Conservation (phyloP, 1,140 invertebrate species). For the Pogonomyrmex californicus region DNA sequence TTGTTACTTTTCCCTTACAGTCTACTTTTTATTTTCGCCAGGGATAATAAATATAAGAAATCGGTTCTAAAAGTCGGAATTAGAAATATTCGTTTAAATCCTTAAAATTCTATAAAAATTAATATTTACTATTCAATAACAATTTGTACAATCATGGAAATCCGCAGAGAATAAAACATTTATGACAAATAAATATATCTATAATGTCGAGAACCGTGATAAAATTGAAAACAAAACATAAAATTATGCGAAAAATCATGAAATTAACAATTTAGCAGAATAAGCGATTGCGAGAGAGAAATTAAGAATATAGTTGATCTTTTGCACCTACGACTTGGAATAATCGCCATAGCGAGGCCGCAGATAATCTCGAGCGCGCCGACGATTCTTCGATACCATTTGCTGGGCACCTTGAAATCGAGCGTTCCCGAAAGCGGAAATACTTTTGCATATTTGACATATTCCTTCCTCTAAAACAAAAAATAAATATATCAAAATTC, state of each 20-base stretch:
- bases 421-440: slow-evolving; percentile 95
- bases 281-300: not conserved
- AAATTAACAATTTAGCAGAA: slow-evolving; percentile 29
- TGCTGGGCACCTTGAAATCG: slow-evolving; percentile 96
- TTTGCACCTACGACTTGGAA: slow-evolving; percentile 94
- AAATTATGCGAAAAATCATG: not conserved
- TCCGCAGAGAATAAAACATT: not conserved
- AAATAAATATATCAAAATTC: slow-evolving; percentile 4
- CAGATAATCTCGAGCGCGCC: slow-evolving; percentile 96
- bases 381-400: slow-evolving; percentile 96
- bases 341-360: slow-evolving; percentile 94
- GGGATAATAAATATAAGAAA: not conserved
- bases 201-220: not conserved
- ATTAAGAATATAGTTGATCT: slow-evolving; percentile 33
- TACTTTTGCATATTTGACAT: slow-evolving; percentile 98
- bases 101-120: slow-evolving; percentile 8
- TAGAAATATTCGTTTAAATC: not conserved
- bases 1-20: too few species aligned
- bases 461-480: slow-evolving; percentile 95
- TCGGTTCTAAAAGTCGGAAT: not conserved
- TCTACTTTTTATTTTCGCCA: too few species aligned
- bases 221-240: not conserved
- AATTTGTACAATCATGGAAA: not conserved
- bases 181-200: not conserved
- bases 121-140: not conserved